Conservation (phyloP, 35 echinoderm and acorn worm genomes). For the Chiridota heheva region DNA sequence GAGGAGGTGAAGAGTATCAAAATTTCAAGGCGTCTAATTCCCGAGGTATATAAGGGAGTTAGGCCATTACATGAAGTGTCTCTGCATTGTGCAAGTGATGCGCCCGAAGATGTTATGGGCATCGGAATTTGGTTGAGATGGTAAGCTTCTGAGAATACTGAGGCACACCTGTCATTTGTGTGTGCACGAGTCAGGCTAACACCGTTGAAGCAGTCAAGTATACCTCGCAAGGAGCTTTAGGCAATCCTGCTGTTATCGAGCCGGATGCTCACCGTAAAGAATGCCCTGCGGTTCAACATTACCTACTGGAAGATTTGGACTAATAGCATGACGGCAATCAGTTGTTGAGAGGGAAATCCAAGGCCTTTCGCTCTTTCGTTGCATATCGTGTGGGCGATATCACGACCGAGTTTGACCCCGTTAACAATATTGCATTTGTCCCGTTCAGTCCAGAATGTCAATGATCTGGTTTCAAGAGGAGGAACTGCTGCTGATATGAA, state of each 20-base stretch:
- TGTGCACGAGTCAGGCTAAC: constrained; percentile 57
- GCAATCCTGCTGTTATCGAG: constrained; percentile 59
- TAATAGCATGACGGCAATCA: constrained; percentile 69
- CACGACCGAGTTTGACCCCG: constrained; percentile 64
- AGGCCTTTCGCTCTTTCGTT: constrained; percentile 67
- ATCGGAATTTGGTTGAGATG: constrained; percentile 77
- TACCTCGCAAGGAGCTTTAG: constrained; percentile 65
- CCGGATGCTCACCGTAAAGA: constrained; percentile 62
- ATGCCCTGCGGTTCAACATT: constrained; percentile 48
- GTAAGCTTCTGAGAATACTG: constrained; percentile 13
- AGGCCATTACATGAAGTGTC: constrained; percentile 72
- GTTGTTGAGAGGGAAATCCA: constrained; percentile 59
- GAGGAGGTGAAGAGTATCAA: constrained; percentile 38
- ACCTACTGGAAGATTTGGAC: constrained; percentile 63
- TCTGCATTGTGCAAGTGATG: constrained; percentile 68
- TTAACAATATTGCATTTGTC: constrained; percentile 44
- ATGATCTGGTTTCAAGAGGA: constrained; percentile 77
- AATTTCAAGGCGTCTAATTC: constrained; percentile 68
- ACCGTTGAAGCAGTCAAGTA: constrained; percentile 71
- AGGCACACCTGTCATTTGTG: constrained; percentile 65
- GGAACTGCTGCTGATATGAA: constrained; percentile 24
- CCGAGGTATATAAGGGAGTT: constrained; percentile 46
- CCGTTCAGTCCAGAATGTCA: constrained; percentile 64
- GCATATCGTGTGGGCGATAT: constrained; percentile 70
- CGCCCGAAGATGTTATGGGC: constrained; percentile 78